Base-by-base conservation (phyloP, 1,140 invertebrate genomes). In the Carposina sasakii region DNA sequence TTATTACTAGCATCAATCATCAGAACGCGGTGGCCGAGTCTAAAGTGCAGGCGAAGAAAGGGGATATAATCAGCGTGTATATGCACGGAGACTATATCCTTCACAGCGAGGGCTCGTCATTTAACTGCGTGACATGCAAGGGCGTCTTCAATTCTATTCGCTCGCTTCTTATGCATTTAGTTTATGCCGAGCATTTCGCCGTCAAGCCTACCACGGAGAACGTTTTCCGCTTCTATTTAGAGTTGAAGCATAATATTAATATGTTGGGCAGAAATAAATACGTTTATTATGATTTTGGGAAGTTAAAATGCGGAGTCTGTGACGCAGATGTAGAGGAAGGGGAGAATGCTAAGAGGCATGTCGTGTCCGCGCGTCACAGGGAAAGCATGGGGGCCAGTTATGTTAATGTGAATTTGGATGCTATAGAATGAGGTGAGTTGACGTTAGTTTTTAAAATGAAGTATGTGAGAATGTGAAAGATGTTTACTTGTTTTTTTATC, bases 371-470 rank as follows among this genome's bases (percentile, higher is more conserved):
- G 4, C 60, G 70, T 6, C 79, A 83, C 42, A 71, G 67, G 39
- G 79, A 83, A 41, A 79, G 71, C 33, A 83, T 83, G 77, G 77
- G 77, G 64, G 74, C 76, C 72, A 78, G 70, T 64, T 81, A 71
- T 68, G 54, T 78, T 58, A 74, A 63, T 62, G 53, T 71, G 44
- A 68, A 19, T 53, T 57, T 57, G 19, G 56, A 73, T 54, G 68
- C 60, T 50, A 61, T 63, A 41, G 78, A 82, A 43, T 81, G 49
- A 78, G 66, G 76, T 79, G 23, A 65, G 63, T 42, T 13, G 15
- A 20, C 13, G 21, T 20, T 4, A 41, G 33, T 31, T 31, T 31
- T 39, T 16, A 46, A 34, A 16, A 21, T 8, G 23, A 43, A 20
- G 17, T 26, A 26, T 15, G 13, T 16, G 17, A n/a, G 4, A 21